Conservation (phyloP, 1,140 invertebrate genomes). For the Eueides isabella region DNA sequence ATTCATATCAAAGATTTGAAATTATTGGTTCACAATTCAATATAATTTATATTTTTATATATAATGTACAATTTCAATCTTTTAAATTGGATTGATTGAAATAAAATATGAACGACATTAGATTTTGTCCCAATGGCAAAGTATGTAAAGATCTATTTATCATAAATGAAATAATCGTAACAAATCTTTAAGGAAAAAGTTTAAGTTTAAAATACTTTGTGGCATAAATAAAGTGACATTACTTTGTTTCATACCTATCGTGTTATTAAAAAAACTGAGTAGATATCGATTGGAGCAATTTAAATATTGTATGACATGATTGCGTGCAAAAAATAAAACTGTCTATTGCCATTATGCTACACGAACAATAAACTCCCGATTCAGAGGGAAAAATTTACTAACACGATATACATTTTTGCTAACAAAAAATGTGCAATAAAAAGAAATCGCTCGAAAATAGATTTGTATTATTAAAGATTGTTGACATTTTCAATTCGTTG, state of each 20-base stretch:
- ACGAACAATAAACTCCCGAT: neutral
- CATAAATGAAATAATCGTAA: constrained; percentile 14
- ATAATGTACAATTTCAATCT: too few species aligned
- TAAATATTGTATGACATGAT: constrained; percentile 24
- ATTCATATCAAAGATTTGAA: too few species aligned
- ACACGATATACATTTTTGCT: neutral
- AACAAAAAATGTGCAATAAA: neutral
- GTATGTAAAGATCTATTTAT: neutral
- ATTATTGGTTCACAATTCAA: too few species aligned
- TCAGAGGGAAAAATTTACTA: neutral
- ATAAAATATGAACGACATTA: too few species aligned
- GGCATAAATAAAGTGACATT: neutral
- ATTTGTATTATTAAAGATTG: neutral
- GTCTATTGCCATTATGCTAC: constrained; percentile 19
- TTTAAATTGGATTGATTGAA: too few species aligned
- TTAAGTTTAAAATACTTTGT: neutral
- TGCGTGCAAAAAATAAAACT: constrained; percentile 35
- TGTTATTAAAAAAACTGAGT: constrained; percentile 23
- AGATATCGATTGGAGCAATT: constrained; percentile 5
- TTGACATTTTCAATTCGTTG: neutral
- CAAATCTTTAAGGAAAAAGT: constrained; percentile 10
- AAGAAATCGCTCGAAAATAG: neutral
- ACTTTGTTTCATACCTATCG: neutral
- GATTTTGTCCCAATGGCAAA: neutral
- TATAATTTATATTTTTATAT: too few species aligned